phyloP scores from a whole-genome alignment of 2,797 vertebrate genomes.

The Sebastes vulpes region DNA sequence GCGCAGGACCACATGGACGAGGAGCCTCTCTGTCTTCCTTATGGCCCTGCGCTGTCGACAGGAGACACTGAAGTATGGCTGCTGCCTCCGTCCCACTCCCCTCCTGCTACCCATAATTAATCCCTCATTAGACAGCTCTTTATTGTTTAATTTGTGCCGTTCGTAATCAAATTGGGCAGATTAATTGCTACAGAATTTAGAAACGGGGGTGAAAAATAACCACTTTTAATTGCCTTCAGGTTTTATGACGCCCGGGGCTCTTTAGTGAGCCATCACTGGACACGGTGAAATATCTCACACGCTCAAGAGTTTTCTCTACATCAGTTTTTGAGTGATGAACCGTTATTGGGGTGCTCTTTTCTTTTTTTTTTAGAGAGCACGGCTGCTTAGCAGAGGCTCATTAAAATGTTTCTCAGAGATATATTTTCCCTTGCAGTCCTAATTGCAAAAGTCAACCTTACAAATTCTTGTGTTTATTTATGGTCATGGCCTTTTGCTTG shows the following conservation, averaged over 20 bases:
- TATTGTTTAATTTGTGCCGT: constrained; percentile 99
- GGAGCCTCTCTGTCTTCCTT: constrained; percentile 93
- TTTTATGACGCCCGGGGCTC: constrained; percentile 86
- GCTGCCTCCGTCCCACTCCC: constrained; percentile 87
- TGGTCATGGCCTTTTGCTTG: constrained; percentile 73
- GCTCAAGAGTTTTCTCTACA: constrained; percentile 59
- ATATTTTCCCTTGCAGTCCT: constrained; percentile 90
- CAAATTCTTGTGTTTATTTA: constrained; percentile 85
- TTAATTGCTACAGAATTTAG: constrained; percentile 98
- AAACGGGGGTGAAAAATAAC: constrained; percentile 93
- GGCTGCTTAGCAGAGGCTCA: constrained; percentile 91
- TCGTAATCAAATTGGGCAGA: constrained; percentile 99
- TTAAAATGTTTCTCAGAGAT: constrained; percentile 91
- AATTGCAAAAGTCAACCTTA: constrained; percentile 86
- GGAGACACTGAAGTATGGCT: constrained; percentile 91
- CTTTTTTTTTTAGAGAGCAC: constrained; percentile 80
- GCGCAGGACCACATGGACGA: constrained; percentile 93
- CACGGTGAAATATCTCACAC: constrained; percentile 90
- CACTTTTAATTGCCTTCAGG: constrained; percentile 86
- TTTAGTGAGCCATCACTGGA: constrained; percentile 87
- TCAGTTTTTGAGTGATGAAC: constrained; percentile 89
- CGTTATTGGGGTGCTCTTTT: constrained; percentile 67
- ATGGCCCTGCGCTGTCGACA: constrained; percentile 90
- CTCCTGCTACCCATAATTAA: constrained; percentile 98
- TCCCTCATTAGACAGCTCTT: constrained; percentile 99